Base-by-base conservation (phyloP, 2,113 vertebrate species). In the Mixornis gularis region DNA sequence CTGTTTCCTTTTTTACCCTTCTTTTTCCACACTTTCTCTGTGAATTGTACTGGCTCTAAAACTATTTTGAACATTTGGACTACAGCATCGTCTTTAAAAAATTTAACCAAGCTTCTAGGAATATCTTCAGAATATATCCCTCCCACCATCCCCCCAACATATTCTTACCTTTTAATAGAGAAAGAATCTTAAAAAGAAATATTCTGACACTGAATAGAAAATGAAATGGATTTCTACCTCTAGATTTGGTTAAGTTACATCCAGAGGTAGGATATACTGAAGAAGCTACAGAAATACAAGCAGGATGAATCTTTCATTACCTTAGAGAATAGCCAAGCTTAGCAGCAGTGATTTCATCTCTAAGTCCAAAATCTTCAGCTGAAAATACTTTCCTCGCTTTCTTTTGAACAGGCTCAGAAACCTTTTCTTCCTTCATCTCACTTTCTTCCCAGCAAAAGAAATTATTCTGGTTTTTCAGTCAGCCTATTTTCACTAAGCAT, bases 251-350 rank as follows among this genome's bases (percentile, higher is more conserved):
- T 84, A 87, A 85, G 64, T 71, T 80, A 56, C 74, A 94, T 86
- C 78, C 85, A 84, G 79, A 90, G 56, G 40, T 43, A 93, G 69
- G 8, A 78, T 80, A 80, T 78, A 91, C 59, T 22, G 40, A 80
- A 69, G 43, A 89, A 95, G 63, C 70, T 78, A 80, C n/a, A 92
- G 79, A 92, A 91, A 96, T 90, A 85, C 72, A 84, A 81, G 24
- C 51, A 80, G 85, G 34, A 34, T 93, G 85, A 95, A 93, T 93
- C 76, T 92, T 96, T 93, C 71, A 93, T 93, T 95, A 93, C 93
- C 74, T 96, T 78, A 91, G 89, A 87, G 93, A 95, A 93, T 41
- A 95, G 60, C 46, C 64, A 86, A 90, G 85, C 79, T 93, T 93
- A 90, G 90, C 64, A 87, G 85, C 55, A 91, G 46, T 36, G 53